Evolutionary conservation across 1,140 invertebrate genomes (phyloP), one percentile per base, ranked within the genome.

Genomic region (Achatina immaculata): DNA sequence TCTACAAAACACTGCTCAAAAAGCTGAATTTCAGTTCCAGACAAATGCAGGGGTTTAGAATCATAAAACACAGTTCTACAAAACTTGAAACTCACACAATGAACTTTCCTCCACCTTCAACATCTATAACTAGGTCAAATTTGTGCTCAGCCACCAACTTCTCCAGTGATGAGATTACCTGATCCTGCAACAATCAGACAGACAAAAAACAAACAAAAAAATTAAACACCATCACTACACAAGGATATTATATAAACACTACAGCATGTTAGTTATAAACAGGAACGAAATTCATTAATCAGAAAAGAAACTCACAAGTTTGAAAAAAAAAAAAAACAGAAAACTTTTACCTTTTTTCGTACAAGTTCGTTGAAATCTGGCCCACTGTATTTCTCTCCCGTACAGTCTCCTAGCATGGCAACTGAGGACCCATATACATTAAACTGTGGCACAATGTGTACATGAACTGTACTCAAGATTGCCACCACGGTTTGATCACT

Each of bases 31-130:
- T n/a, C n/a, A n/a, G n/a, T n/a, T n/a, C n/a, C n/a, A n/a, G n/a
- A n/a, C n/a, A n/a, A n/a, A n/a, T n/a, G n/a, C n/a, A n/a, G n/a
- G n/a, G n/a, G n/a, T n/a, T n/a, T n/a, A n/a, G n/a, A n/a, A n/a
- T n/a, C n/a, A n/a, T n/a, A n/a, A n/a, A n/a, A n/a, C n/a, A n/a
- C n/a, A 19, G 83, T 84, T 21, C 82, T 83, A 45, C 16, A 73
- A 55, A 55, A 21, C 24, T 4, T 21, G 21, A 34, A 51, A 89
- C 88, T 88, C 84, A 91, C 89, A 95, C 96, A 65, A 96, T 96
- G 43, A 97, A 96, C 74, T 98, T 92, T 4, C 96, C 96, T 14
- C 97, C 97, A 19, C 96, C 96, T 88, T 98, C 96, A 42, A 99
- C 92, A 86, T 96, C 96, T 73, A 96, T 95, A 14, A 96, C 97